A percentile compares a stretch with the other conserved stretches of the same genome.
These are phyloP conservation scores for Drosophila neonasuta DNA, from an alignment of 2,888 invertebrate genomes.

Conservation along the genomic window DNA sequence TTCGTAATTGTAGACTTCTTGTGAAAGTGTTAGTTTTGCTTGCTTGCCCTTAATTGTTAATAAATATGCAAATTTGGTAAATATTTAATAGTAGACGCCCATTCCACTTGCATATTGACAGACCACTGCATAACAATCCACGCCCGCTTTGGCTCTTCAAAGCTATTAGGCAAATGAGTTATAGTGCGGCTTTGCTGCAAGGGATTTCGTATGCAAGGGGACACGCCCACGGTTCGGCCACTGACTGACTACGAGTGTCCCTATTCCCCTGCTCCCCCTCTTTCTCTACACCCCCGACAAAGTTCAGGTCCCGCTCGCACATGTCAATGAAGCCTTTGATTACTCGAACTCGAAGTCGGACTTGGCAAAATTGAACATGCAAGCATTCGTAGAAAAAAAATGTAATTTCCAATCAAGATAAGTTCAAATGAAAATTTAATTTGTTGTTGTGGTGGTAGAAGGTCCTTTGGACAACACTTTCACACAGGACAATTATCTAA, in stretches of 20 bases:
- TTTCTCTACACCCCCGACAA: neutral
- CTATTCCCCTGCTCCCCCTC: neutral
- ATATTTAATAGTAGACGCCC: conserved; percentile 17
- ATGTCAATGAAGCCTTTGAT: conserved; percentile 53
- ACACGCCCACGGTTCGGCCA: conserved; percentile 23
- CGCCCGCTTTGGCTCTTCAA: conserved; percentile 25
- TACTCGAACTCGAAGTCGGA: conserved; percentile 39
- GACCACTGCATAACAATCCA: conserved; percentile 18
- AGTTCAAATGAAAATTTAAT: conserved; percentile 59
- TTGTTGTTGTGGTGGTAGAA: neutral
- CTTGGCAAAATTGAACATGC: conserved; percentile 43
- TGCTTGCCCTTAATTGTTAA: conserved; percentile 18
- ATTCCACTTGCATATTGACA: conserved; percentile 20
- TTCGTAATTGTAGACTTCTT: neutral
- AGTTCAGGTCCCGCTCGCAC: neutral
- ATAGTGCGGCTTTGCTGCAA: conserved; percentile 39
- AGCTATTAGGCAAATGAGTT: conserved; percentile 61
- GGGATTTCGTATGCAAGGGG: conserved; percentile 55
- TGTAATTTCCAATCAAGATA: conserved; percentile 64
- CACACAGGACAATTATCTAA: conserved; percentile 37
- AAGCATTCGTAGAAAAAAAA: conserved; percentile 54
- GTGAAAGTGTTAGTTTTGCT: neutral
- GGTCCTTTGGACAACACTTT: neutral
- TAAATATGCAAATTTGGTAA: conserved; percentile 14
- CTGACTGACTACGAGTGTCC: neutral